Evolutionary conservation across 2,113 vertebrate genomes (phyloP), one percentile per base, ranked within the genome.

Genomic region (Protomyctophum bolini): DNA sequence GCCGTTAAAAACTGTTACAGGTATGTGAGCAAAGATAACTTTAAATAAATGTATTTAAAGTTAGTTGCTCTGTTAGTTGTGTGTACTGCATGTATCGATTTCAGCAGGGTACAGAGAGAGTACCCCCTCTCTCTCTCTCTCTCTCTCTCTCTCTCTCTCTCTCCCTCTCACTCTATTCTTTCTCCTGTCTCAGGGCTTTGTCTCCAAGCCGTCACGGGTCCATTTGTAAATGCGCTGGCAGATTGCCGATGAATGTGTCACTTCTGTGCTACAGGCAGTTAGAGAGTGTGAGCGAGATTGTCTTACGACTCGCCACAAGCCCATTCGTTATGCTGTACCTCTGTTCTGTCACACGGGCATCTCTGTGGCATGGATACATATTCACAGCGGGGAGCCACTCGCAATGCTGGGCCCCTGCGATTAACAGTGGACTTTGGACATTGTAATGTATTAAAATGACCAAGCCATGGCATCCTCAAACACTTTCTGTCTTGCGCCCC

Each of bases 221-320:
- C 72, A 51, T 72, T 85, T 88, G 75, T 87, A 74, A 85, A 74
- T 70, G 73, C 52, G 76, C 60, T 82, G 83, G 79, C 86, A 80
- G 73, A 33, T 69, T 83, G 77, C 81, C 75, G 90, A 75, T 79
- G 69, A 91, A 91, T 86, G 64, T 87, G 48, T 66, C 91, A 86
- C 88, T 58, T 84, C 48, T 67, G n/a, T 89, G 90, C 76, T 79
- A 90, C 78, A 77, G 82, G 68, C 68, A 74, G 71, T 71, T 70
- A 86, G 79, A 74, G 78, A 87, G 79, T 75, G 74, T 87, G 72
- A 79, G 68, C 33, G 33, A 12, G 46, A 45, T 50, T 33, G 58
- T 55, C 59, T 81, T 73, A 79, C 66, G 58, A 77, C 80, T 48
- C n/a, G 46, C 66, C 15, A 41, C 33, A 64, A 49, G 73, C 68